A percentile compares a stretch with the other conserved stretches of the same genome.
Conservation (phyloP, 2,888 invertebrate genomes). For the Phrixothrix hirtus region DNA sequence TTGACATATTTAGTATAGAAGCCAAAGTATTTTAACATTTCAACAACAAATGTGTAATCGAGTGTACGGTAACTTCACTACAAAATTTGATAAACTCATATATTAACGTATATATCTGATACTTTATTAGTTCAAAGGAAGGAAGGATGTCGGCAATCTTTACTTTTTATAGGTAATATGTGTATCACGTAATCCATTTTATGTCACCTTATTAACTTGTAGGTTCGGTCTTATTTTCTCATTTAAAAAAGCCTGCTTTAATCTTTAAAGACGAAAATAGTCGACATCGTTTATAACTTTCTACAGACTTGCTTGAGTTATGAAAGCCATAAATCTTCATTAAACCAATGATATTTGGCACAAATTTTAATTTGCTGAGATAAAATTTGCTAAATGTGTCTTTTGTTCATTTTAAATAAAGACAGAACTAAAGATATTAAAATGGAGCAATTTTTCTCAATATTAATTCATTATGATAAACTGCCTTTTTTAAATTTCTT, state of each 20-base stretch:
- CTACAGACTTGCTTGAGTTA: conserved; percentile 20
- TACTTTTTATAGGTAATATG: too few species aligned
- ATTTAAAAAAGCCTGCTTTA: not conserved
- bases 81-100: too few species aligned
- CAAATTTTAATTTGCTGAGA: conserved; percentile 34
- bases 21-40: too few species aligned
- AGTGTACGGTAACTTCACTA: too few species aligned
- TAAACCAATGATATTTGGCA: conserved; percentile 31
- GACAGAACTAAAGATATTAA: conserved; percentile 15
- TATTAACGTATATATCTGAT: too few species aligned
- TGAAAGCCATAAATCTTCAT: conserved; percentile 31
- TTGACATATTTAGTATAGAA: too few species aligned
- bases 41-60: too few species aligned
- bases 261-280: conserved; percentile 10
- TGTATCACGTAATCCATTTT: too few species aligned
- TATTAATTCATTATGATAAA: conserved; percentile 23
- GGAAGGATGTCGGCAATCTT: too few species aligned
- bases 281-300: conserved; percentile 14
- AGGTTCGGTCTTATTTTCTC: too few species aligned
- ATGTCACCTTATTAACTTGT: too few species aligned
- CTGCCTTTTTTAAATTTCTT: conserved; percentile 15
- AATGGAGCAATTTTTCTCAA: conserved; percentile 25
- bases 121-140: too few species aligned
- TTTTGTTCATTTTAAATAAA: conserved; percentile 18
- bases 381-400: conserved; percentile 26